Conservation (phyloP, 2,888 invertebrate species). For the Microctonus hyperodae region DNA sequence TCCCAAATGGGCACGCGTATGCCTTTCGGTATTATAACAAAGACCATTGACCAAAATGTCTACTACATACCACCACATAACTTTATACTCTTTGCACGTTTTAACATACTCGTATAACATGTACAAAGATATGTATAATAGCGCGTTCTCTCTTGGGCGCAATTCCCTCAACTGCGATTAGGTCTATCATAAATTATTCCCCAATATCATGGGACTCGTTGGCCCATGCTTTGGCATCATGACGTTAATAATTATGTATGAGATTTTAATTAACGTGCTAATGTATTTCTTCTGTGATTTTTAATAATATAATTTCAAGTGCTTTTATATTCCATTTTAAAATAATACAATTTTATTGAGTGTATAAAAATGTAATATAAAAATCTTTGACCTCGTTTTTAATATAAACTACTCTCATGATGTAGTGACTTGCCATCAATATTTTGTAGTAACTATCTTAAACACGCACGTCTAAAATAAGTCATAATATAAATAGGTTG, state of each 20-base stretch:
- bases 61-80: not conserved
- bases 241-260: not conserved
- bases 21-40: not conserved
- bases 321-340: not conserved
- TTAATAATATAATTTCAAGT: not conserved
- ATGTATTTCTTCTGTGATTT: too few species aligned
- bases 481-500: not conserved
- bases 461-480: not conserved
- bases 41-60: not conserved
- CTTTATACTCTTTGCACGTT: not conserved
- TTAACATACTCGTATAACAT: not conserved
- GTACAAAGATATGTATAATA: not conserved
- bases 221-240: not conserved
- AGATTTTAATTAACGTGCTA: not conserved
- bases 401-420: not conserved
- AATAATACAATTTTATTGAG: not conserved
- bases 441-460: not conserved
- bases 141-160: not conserved
- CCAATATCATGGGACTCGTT: not conserved
- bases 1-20: not conserved
- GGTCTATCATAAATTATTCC: not conserved
- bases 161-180: not conserved
- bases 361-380: not conserved
- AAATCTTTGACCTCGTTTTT: not conserved
- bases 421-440: not conserved